Base-by-base conservation (phyloP, 2,113 vertebrate species). In the Suncus etruscus region DNA sequence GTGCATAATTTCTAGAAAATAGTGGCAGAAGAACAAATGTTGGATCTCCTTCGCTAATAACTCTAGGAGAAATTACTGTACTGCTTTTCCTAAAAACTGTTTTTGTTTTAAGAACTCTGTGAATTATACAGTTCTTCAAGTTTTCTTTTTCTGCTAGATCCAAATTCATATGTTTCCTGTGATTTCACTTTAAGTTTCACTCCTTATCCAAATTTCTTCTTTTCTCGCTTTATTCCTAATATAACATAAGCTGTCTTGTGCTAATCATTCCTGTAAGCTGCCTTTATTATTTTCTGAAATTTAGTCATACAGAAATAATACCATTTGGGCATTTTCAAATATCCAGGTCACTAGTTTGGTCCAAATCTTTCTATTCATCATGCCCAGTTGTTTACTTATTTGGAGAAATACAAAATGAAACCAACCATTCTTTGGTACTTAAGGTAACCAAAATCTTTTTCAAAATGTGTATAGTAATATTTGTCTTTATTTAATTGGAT, bases 111-210 rank as follows among this genome's bases (percentile, higher is more conserved):
- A 74, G 9, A 39, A 3, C 20, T 58, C 11, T n/a, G 4, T 76
- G 27, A 86, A 76, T 89, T 65, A 54, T 22, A 3, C 9, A 70
- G 11, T n/a, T 75, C 14, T 54, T n/a, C 50, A 25, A 9, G 11
- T 51, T 90, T 83, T 69, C 50, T 48, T 61, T 45, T 74, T 74
- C 58, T 61, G 15, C 58, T 86, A 87, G 20, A 79, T 72, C n/a
- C 54, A 86, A 66, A 76, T 54, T 5, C 25, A 27, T 81, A 54
- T 31, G 31, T 66, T 72, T 69, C 48, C 63, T 48, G 15, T 61
- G 29, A 32, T 47, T 27, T 68, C 54, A 66, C n/a, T 63, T 31
- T 65, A 45, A 54, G 45, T 20, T 72, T 86, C 6, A 51, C 10
- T 81, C 48, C 72, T 74, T 3, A 58, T 4, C 65, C 31, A 89